A percentile compares a stretch with the other conserved stretches of the same genome.
phyloP scores from a whole-genome alignment of 2,888 invertebrate species.

The Apantesis nais region DNA sequence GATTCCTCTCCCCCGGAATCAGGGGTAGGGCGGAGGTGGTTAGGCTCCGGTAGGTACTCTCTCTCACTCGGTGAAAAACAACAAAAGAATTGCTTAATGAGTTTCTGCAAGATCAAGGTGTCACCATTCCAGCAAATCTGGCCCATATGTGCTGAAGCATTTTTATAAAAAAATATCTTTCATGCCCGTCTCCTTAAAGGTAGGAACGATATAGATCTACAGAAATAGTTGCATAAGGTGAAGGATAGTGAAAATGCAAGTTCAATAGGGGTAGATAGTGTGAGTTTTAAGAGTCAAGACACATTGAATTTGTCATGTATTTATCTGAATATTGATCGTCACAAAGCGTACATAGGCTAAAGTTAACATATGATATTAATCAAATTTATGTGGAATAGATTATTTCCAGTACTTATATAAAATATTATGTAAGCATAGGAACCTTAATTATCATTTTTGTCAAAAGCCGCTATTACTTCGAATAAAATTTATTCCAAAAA shows the following conservation, averaged over 20 bases:
- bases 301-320: conserved; percentile 41
- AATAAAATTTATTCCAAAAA: conserved; percentile 85
- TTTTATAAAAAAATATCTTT: too few species aligned
- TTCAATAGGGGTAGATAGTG: not conserved
- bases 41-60: too few species aligned
- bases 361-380: conserved; percentile 35
- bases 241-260: not conserved
- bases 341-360: conserved; percentile 44
- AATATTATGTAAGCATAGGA: conserved; percentile 63
- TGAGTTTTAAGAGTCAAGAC: conserved; percentile 31
- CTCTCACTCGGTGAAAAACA: too few species aligned
- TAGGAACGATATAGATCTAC: not conserved
- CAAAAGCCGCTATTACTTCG: conserved; percentile 75
- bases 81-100: too few species aligned
- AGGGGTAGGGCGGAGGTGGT: too few species aligned
- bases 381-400: conserved; percentile 36
- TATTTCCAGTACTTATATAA: conserved; percentile 30
- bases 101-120: too few species aligned
- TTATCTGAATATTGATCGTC: conserved; percentile 48
- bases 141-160: too few species aligned
- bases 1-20: too few species aligned
- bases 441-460: conserved; percentile 81
- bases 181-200: not conserved
- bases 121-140: too few species aligned
- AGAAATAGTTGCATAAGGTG: not conserved